Evolutionary conservation across 2,888 invertebrate species (phyloP).

Genomic region (Lepetodrilus schrolli): DNA sequence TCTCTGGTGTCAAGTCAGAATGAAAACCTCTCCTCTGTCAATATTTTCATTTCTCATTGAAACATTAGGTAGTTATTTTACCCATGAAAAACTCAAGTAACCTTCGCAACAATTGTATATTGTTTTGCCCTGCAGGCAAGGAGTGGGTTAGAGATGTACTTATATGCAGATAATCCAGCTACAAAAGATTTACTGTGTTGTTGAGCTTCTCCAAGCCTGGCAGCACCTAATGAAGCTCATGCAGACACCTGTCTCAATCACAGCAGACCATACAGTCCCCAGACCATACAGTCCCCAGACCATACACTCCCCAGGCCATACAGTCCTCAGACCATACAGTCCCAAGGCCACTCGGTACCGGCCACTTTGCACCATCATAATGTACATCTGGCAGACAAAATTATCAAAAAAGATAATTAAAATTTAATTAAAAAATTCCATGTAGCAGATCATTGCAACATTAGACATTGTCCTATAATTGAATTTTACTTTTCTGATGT

Average conservation of each 20-base stretch:
- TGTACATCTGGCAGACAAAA: too few relatives aligned
- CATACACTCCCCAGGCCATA: too few relatives aligned
- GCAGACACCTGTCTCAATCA: slow-evolving; percentile 14
- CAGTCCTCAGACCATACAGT: too few relatives aligned
- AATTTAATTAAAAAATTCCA: too few relatives aligned
- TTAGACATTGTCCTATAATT: too few relatives aligned
- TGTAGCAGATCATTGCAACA: too few relatives aligned
- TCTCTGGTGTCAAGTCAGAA: slow-evolving; percentile 1
- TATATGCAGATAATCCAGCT: neutral
- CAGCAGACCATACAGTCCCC: too few relatives aligned
- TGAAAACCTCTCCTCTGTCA: neutral
- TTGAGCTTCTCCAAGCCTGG: neutral
- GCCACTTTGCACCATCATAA: too few relatives aligned
- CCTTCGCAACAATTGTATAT: neutral
- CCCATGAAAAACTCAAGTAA: neutral
- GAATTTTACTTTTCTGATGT: too few relatives aligned
- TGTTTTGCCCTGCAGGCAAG: neutral
- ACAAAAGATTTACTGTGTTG: neutral
- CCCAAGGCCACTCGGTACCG: too few relatives aligned
- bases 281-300: too few relatives aligned
- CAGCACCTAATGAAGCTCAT: neutral
- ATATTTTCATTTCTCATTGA: slow-evolving; percentile 21
- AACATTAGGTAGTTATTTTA: slow-evolving; percentile 14
- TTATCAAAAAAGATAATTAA: too few relatives aligned
- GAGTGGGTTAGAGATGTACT: neutral